Evolutionary conservation across 2,113 vertebrate genomes (phyloP).

Genomic region (Chloropsis hardwickii): DNA sequence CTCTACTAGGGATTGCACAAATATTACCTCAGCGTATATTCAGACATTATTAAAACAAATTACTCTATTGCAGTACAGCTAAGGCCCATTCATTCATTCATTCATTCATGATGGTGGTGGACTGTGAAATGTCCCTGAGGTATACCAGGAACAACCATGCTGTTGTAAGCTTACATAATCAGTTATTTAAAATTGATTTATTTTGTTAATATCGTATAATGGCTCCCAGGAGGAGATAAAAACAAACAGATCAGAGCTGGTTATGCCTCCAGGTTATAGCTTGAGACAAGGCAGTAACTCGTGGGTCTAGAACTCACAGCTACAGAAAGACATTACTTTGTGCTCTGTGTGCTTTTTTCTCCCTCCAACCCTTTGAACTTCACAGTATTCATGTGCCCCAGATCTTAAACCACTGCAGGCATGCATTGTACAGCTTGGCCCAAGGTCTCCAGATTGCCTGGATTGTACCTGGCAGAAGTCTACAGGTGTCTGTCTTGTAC

Average conservation of each 20-base stretch:
- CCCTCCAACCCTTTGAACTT: background rate
- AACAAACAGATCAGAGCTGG: slow-evolving; percentile 55
- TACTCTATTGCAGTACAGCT: slow-evolving; percentile 39
- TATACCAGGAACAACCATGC: slow-evolving; percentile 53
- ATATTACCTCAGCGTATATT: slow-evolving; percentile 69
- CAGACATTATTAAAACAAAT: slow-evolving; percentile 79
- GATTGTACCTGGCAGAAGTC: background rate
- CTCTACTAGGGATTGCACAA: slow-evolving; percentile 32
- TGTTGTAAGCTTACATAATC: slow-evolving; percentile 66
- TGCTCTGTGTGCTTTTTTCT: background rate
- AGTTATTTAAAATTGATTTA: slow-evolving; percentile 71
- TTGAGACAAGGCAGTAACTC: slow-evolving; percentile 27
- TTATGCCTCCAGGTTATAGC: slow-evolving; percentile 56
- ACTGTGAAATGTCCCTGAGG: slow-evolving; percentile 21
- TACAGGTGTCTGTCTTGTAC: background rate
- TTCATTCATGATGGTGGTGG: slow-evolving; percentile 30
- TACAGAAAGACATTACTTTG: slow-evolving; percentile 50
- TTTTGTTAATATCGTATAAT: slow-evolving; percentile 71
- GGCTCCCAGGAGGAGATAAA: slow-evolving; percentile 60
- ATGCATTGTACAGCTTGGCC: background rate
- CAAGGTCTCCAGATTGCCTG: background rate
- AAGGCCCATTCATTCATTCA: slow-evolving; percentile 61
- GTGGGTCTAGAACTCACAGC: background rate
- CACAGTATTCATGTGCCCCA: background rate
- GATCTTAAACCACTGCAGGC: background rate